A percentile compares a stretch with the other conserved stretches of the same genome.
Conservation (phyloP, 2,797 vertebrate species). For the Macropodus opercularis region DNA sequence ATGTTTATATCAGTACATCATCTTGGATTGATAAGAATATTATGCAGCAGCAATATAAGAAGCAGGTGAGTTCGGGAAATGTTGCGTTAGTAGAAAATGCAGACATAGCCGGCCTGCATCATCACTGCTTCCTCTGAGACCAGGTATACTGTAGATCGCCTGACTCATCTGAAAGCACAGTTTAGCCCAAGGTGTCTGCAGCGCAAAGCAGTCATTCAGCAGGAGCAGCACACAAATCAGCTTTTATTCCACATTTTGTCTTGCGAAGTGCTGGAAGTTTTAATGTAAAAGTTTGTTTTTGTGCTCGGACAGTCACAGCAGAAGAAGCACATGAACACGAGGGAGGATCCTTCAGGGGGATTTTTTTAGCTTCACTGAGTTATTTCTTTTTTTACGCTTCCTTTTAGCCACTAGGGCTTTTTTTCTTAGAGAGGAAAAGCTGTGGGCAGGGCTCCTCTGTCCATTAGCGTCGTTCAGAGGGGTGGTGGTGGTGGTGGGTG, state of each 20-base stretch:
- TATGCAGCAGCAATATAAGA: neutral
- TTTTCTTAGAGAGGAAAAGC: constrained; percentile 72
- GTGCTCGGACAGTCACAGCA: constrained; percentile 8
- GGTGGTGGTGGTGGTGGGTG: neutral
- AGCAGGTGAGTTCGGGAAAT: neutral
- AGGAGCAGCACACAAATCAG: neutral
- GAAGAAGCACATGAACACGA: constrained; percentile 5
- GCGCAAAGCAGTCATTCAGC: neutral
- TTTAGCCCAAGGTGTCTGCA: constrained; percentile 15
- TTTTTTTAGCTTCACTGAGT: constrained; percentile 29
- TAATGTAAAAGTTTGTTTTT: neutral
- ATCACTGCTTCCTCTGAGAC: constrained; percentile 27
- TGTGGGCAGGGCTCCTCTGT: constrained; percentile 74
- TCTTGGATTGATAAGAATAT: neutral
- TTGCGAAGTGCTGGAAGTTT: neutral
- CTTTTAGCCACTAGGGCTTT: constrained; percentile 41
- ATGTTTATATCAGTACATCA: neutral
- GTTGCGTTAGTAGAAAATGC: constrained; percentile 1
- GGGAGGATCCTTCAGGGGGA: constrained; percentile 18
- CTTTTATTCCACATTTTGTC: neutral
- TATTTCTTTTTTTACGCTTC: too few relatives aligned
- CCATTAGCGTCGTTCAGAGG: neutral
- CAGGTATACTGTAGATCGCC: constrained; percentile 35
- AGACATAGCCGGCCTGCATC: neutral
- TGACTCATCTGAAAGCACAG: constrained; percentile 39